phyloP scores from a whole-genome alignment of 2,797 vertebrate species.

The Synanceia verrucosa region DNA sequence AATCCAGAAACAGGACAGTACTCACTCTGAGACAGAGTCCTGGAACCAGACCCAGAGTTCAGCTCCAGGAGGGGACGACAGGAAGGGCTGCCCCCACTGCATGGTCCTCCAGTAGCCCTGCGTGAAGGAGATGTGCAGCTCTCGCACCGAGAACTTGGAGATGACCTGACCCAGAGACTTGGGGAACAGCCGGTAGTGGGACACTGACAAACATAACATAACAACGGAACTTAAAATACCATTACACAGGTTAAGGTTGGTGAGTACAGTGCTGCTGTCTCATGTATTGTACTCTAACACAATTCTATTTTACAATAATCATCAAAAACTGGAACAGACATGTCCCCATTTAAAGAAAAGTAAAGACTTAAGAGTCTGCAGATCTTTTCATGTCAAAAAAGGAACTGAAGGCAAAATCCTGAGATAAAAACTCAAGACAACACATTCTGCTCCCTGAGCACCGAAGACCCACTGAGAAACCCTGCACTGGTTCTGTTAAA shows the following conservation, averaged over 20 bases:
- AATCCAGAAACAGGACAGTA: constrained; percentile 57
- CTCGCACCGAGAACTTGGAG: constrained; percentile 91
- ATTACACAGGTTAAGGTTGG: not conserved
- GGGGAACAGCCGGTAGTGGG: constrained; percentile 96
- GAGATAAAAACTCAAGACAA: not conserved
- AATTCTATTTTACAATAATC: too few relatives aligned
- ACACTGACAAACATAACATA: constrained; percentile 79
- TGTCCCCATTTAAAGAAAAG: too few relatives aligned
- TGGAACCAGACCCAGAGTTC: constrained; percentile 99
- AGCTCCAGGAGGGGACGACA: constrained; percentile 91
- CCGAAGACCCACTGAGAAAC: not conserved
- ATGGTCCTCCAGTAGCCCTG: constrained; percentile 97
- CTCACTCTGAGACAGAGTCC: constrained; percentile 91
- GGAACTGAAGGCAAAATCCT: not conserved
- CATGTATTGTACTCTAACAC: too few relatives aligned
- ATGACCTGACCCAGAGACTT: constrained; percentile 95
- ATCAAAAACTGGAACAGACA: not conserved
- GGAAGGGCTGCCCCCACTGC: constrained; percentile 93
- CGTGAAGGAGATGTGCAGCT: constrained; percentile 96
- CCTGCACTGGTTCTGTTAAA: too few relatives aligned
- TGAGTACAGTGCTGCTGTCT: not conserved
- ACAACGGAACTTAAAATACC: too few relatives aligned
- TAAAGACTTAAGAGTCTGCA: too few relatives aligned
- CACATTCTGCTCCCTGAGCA: not conserved
- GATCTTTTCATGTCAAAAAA: not conserved